Evolutionary conservation across 1,140 invertebrate species (phyloP).

Genomic region (Drosophila ogumai): DNA sequence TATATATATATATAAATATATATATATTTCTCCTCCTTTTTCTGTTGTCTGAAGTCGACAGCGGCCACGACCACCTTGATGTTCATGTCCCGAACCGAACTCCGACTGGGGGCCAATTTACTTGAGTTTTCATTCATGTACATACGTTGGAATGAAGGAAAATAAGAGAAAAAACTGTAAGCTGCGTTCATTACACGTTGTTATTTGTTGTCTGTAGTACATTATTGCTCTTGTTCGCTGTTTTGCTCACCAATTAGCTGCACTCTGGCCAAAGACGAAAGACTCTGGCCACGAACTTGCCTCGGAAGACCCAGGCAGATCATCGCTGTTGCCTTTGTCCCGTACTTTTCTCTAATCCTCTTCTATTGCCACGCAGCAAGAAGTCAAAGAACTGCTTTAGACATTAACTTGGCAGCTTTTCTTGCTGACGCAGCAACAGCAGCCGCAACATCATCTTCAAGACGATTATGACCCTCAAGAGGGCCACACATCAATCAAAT

Average conservation of each 20-base stretch:
- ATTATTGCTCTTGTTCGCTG: slow-evolving; percentile 80
- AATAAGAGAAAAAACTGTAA: slow-evolving; percentile 58
- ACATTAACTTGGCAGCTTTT: slow-evolving; percentile 29
- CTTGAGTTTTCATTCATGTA: slow-evolving; percentile 70
- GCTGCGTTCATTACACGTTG: slow-evolving; percentile 80
- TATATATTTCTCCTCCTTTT: slow-evolving; percentile 25
- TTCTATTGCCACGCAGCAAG: slow-evolving; percentile 16
- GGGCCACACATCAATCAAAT: slow-evolving; percentile 66
- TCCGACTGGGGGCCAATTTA: slow-evolving; percentile 69
- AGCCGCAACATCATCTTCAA: slow-evolving; percentile 37
- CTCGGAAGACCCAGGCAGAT: background rate
- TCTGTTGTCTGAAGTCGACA: slow-evolving; percentile 47
- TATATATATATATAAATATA: slow-evolving; percentile 23
- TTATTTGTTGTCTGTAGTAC: slow-evolving; percentile 81
- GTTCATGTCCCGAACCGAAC: slow-evolving; percentile 66
- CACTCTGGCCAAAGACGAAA: slow-evolving; percentile 58
- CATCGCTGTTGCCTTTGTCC: slow-evolving; percentile 16
- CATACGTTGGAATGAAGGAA: slow-evolving; percentile 36
- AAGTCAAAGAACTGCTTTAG: slow-evolving; percentile 57
- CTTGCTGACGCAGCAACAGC: slow-evolving; percentile 46
- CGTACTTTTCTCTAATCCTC: slow-evolving; percentile 37
- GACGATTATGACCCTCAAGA: slow-evolving; percentile 38
- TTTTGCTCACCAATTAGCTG: slow-evolving; percentile 79
- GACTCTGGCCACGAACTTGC: slow-evolving; percentile 58
- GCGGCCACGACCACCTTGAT: slow-evolving; percentile 61